phyloP scores from a whole-genome alignment of 2,113 vertebrate species.

The Paramisgurnus dabryanus region DNA sequence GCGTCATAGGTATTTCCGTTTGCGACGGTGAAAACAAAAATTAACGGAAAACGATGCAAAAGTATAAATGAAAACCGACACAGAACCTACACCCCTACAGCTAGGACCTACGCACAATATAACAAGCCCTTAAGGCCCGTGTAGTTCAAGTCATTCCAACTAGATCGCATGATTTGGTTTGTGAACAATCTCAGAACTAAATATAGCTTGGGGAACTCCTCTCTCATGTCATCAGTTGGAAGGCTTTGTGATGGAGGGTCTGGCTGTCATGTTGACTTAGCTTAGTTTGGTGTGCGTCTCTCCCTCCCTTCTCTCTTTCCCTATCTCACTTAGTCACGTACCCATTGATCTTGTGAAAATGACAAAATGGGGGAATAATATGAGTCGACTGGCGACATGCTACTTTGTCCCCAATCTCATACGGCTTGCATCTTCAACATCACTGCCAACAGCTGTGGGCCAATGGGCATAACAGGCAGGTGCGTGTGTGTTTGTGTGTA shows the following conservation, averaged over 20 bases:
- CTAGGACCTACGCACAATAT: no score
- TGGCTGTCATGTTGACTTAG: constrained; percentile 17
- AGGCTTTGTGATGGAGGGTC: background rate
- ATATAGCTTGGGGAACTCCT: background rate
- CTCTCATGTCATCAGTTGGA: background rate
- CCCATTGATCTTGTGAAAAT: constrained; percentile 60
- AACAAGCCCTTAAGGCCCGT: no score
- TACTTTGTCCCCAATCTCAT: constrained; percentile 50
- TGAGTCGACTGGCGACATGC: constrained; percentile 57
- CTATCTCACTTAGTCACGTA: constrained; percentile 14
- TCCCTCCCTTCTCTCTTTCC: background rate
- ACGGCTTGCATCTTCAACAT: constrained; percentile 17
- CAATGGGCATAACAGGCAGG: constrained; percentile 36
- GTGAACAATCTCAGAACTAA: background rate
- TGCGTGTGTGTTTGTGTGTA: constrained; percentile 22
- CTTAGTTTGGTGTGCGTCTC: background rate
- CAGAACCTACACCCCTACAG: no score
- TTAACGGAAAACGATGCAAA: no score
- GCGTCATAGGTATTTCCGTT: no score
- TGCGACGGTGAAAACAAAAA: no score
- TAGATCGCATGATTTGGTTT: background rate
- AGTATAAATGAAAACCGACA: no score
- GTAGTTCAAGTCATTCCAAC: background rate
- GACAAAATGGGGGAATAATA: constrained; percentile 62
- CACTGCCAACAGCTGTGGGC: constrained; percentile 30